Percentiles rank a stretch among this genome's conserved stretches.
Evolutionary conservation across 2,113 vertebrate species (phyloP).

Genomic region (Mesocricetus auratus): DNA sequence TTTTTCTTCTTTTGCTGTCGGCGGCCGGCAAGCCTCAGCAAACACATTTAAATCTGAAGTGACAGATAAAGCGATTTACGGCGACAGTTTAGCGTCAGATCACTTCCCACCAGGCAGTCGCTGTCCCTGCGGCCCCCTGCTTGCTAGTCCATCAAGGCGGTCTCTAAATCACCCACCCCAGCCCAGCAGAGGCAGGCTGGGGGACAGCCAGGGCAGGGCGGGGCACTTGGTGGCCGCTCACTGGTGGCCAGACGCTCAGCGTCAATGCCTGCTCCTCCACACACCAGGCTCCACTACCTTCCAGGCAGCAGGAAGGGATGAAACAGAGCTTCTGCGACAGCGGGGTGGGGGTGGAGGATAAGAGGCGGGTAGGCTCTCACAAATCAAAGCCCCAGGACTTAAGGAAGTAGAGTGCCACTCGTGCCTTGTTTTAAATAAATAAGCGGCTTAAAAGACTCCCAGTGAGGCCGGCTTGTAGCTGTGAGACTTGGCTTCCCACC

Average conservation of each 20-base stretch:
- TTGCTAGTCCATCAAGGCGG: conserved; percentile 73
- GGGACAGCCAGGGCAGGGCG: neutral
- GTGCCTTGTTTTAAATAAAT: conserved; percentile 70
- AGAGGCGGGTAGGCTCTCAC: neutral
- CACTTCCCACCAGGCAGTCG: conserved; percentile 77
- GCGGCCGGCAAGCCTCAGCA: conserved; percentile 67
- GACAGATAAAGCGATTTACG: conserved; percentile 83
- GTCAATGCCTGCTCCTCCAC: neutral
- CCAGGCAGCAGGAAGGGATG: neutral
- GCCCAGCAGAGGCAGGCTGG: neutral
- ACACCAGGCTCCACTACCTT: neutral
- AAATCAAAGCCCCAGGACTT: conserved; percentile 64
- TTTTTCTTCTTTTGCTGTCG: neutral
- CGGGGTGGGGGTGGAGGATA: neutral
- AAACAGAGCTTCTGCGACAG: neutral
- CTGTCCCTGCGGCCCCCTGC: conserved; percentile 62
- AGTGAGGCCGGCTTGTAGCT: neutral
- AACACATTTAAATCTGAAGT: conserved; percentile 77
- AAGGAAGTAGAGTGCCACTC: conserved; percentile 44
- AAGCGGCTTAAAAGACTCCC: conserved; percentile 63
- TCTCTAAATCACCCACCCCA: conserved; percentile 71
- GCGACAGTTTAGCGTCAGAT: conserved; percentile 81
- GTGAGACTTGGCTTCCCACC: conserved; percentile 17
- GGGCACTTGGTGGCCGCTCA: neutral
- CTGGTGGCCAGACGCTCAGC: neutral